A percentile compares a stretch with the other conserved stretches of the same genome.
Conservation (phyloP, 2,113 vertebrate species). For the Apistogramma diplotaenia region DNA sequence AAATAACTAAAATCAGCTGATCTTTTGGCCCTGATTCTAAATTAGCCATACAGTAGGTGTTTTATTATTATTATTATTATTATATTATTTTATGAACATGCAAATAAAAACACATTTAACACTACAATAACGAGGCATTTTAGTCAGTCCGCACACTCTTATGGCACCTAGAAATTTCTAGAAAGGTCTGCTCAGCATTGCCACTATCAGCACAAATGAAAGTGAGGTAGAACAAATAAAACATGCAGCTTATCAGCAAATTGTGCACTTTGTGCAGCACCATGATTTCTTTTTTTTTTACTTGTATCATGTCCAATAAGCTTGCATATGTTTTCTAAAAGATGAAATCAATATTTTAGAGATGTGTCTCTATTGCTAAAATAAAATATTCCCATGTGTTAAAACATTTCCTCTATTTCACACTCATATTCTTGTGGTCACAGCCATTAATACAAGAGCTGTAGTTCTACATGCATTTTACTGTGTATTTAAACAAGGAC, state of each 20-base stretch:
- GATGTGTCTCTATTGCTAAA: background rate
- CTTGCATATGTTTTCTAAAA: background rate
- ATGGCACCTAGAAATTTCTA: constrained; percentile 6
- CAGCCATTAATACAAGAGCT: background rate
- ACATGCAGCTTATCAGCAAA: constrained; percentile 25
- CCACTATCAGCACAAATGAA: constrained; percentile 13
- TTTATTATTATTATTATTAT: too few relatives aligned
- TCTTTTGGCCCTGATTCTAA: too few relatives aligned
- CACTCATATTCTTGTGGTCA: background rate
- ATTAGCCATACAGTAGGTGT: too few relatives aligned
- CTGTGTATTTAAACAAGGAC: background rate
- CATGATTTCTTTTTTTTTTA: background rate
- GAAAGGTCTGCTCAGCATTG: background rate
- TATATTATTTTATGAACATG: too few relatives aligned
- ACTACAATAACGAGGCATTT: background rate
- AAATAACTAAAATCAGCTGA: background rate
- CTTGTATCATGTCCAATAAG: background rate
- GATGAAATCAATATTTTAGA: background rate
- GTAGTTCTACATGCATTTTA: background rate
- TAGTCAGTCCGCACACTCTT: background rate
- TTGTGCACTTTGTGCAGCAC: background rate
- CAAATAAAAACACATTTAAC: background rate
- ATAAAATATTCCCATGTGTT: too few relatives aligned
- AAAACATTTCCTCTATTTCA: background rate
- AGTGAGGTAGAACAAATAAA: constrained; percentile 19